Evolutionary conservation across 2,888 invertebrate genomes (phyloP).

Genomic region (Apamea crenata): DNA sequence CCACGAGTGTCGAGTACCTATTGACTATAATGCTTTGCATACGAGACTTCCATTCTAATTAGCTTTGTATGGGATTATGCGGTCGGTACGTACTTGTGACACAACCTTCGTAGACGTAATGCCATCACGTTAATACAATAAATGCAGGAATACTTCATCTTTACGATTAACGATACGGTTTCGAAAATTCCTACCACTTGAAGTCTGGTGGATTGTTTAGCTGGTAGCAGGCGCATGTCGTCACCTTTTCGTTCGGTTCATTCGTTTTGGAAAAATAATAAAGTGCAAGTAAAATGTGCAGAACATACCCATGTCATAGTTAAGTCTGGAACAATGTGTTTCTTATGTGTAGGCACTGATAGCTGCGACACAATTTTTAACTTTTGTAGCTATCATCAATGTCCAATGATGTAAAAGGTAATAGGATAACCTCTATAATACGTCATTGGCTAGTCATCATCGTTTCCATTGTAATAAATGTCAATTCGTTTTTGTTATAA

Average conservation of each 20-base stretch:
- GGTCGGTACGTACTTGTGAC: constrained; percentile 63
- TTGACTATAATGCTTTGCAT: constrained; percentile 74
- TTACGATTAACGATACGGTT: constrained; percentile 1
- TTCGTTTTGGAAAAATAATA: constrained; percentile 10
- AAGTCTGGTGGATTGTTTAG: background rate
- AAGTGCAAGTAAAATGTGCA: background rate
- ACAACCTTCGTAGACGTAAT: constrained; percentile 56
- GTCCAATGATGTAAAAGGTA: too few relatives aligned
- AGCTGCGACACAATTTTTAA: too few relatives aligned
- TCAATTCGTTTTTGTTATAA: background rate
- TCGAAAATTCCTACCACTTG: background rate
- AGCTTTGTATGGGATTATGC: constrained; percentile 75
- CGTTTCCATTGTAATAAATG: background rate
- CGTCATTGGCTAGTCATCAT: too few relatives aligned
- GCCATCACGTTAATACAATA: constrained; percentile 55
- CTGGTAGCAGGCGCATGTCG: background rate
- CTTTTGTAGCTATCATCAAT: background rate
- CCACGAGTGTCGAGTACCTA: constrained; percentile 65
- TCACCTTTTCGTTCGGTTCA: background rate
- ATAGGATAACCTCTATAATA: too few relatives aligned
- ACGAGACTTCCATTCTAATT: constrained; percentile 84
- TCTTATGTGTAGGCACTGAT: background rate
- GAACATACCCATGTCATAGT: too few relatives aligned
- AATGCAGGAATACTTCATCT: constrained; percentile 32
- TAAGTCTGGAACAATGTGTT: background rate